Evolutionary conservation across 2,797 vertebrate species (phyloP).

Genomic region (Nannoperca australis): DNA sequence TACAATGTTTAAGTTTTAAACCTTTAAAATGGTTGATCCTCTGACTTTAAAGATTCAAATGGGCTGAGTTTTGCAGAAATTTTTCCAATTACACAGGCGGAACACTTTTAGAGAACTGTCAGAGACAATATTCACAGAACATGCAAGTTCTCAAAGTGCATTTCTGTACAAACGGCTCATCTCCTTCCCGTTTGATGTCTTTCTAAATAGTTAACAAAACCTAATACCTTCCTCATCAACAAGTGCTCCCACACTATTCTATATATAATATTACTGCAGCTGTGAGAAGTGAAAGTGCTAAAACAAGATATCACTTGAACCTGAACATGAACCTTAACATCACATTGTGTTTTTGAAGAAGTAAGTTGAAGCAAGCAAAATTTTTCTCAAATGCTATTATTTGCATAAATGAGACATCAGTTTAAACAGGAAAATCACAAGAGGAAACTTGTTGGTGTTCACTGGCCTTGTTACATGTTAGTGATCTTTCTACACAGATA

Average conservation of each 20-base stretch:
- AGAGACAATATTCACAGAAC: neutral
- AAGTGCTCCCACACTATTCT: fast-evolving
- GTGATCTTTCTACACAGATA: neutral
- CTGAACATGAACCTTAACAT: no score
- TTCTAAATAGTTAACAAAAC: neutral
- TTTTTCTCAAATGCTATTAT: neutral
- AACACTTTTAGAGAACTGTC: conserved; percentile 1
- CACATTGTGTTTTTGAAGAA: conserved; percentile 10
- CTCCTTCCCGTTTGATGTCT: neutral
- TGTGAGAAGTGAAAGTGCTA: conserved; percentile 47
- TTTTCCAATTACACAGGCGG: neutral
- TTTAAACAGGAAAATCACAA: neutral
- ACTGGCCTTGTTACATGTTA: neutral
- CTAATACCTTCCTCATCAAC: conserved; percentile 26
- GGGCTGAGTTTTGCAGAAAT: neutral
- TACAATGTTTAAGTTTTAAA: neutral
- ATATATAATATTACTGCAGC: neutral
- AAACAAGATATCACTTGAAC: neutral
- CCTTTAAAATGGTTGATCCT: neutral
- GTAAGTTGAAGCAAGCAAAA: neutral
- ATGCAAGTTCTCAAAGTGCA: neutral
- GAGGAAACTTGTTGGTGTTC: neutral
- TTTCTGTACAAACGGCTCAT: neutral
- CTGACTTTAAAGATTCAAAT: neutral
- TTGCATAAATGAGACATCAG: neutral